These are phyloP conservation scores for Onychostruthus taczanowskii DNA, from an alignment of 2,113 vertebrate species.

Conservation along the genomic window DNA sequence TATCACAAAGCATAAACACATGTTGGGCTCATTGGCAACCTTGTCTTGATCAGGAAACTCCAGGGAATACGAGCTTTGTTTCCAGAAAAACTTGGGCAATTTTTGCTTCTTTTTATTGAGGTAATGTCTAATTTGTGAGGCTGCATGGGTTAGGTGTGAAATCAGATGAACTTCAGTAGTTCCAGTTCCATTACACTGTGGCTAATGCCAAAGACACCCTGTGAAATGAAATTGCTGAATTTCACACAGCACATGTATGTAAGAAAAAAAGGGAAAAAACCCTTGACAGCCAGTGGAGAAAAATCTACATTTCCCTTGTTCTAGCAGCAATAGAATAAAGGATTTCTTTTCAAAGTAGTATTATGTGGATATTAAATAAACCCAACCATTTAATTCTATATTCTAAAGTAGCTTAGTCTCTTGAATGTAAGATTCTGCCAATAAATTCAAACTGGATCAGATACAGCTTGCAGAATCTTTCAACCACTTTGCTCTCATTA, in stretches of 20 bases:
- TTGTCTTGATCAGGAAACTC: background rate
- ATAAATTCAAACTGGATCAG: constrained; percentile 42
- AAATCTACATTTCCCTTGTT: constrained; percentile 49
- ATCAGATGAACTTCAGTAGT: constrained; percentile 52
- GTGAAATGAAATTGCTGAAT: constrained; percentile 56
- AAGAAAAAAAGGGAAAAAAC: background rate
- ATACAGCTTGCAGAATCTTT: constrained; percentile 20
- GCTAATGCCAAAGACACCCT: constrained; percentile 58
- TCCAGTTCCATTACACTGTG: constrained; percentile 41
- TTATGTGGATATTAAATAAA: constrained; percentile 57
- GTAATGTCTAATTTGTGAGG: background rate
- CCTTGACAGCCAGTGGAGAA: constrained; percentile 13
- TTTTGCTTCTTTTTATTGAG: background rate
- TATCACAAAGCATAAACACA: background rate
- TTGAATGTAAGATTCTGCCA: constrained; percentile 16
- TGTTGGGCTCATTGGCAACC: background rate
- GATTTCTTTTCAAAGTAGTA: constrained; percentile 38
- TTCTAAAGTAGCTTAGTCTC: constrained; percentile 21
- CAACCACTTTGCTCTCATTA: background rate
- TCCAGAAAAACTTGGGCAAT: background rate
- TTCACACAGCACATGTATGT: constrained; percentile 17
- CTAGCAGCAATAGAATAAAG: background rate
- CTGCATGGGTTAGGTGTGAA: constrained; percentile 56
- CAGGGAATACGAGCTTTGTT: background rate
- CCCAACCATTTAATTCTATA: constrained; percentile 25